These are phyloP conservation scores for Edolisoma coerulescens DNA, from an alignment of 2,113 vertebrate genomes.

Conservation along the genomic window DNA sequence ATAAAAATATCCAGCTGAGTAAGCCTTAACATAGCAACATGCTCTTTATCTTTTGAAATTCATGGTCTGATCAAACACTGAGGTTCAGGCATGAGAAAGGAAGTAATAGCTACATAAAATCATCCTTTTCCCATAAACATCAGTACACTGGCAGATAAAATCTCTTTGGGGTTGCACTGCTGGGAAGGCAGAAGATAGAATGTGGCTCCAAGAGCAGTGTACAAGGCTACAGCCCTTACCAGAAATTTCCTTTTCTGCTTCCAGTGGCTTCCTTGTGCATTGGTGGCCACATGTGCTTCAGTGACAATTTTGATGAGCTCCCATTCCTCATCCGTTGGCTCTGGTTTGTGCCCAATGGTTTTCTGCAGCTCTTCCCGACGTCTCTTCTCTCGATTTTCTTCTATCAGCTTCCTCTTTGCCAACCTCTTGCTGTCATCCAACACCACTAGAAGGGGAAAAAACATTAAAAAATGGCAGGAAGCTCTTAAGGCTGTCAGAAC, in stretches of 20 bases:
- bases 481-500: neutral
- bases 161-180: neutral
- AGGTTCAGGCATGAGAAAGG: neutral
- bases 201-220: neutral
- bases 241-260: slow-evolving; percentile 98
- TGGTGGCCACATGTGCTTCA: slow-evolving; percentile 94
- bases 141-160: neutral
- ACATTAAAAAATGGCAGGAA: neutral
- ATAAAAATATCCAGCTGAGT: neutral
- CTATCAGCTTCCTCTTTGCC: slow-evolving; percentile 95
- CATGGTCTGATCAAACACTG: neutral
- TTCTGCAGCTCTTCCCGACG: slow-evolving; percentile 90
- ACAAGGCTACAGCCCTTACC: slow-evolving; percentile 74
- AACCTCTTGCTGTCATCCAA: slow-evolving; percentile 94
- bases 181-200: neutral
- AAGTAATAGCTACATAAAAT: neutral
- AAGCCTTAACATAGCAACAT: neutral
- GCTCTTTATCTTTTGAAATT: neutral
- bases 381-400: slow-evolving; percentile 93
- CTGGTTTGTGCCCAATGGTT: slow-evolving; percentile 86
- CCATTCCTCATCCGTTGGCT: slow-evolving; percentile 94
- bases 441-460: slow-evolving; percentile 80
- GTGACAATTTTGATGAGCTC: slow-evolving; percentile 94
- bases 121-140: neutral
- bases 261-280: slow-evolving; percentile 98